Percentiles rank a stretch among this genome's conserved stretches.
These are phyloP conservation scores for Crocidura indochinensis DNA, from an alignment of 2,797 vertebrate species.

Conservation along the genomic window DNA sequence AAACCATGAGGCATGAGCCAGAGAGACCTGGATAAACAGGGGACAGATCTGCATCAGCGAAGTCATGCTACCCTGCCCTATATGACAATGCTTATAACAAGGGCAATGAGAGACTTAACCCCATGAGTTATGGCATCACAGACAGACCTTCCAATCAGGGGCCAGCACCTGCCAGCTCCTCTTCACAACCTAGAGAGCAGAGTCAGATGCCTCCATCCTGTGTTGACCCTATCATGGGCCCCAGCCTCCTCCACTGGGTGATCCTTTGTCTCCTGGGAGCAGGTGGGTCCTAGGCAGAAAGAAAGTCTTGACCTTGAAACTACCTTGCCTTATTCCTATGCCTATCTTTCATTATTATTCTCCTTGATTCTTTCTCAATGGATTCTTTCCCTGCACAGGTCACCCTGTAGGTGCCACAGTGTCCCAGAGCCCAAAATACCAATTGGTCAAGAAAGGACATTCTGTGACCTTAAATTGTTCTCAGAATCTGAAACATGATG, in stretches of 20 bases:
- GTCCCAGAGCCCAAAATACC: constrained; percentile 64
- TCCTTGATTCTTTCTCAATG: background rate
- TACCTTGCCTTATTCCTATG: background rate
- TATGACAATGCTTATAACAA: background rate
- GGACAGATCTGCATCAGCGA: background rate
- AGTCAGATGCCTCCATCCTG: background rate
- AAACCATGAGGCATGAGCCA: background rate
- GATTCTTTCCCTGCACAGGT: constrained; percentile 32
- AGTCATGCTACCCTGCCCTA: no score
- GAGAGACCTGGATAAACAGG: background rate
- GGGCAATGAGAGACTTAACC: background rate
- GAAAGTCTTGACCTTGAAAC: background rate
- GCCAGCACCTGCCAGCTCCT: no score
- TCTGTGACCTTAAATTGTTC: constrained; percentile 52
- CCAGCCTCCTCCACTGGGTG: background rate
- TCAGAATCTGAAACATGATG: constrained; percentile 21
- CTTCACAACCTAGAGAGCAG: background rate
- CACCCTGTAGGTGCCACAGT: background rate
- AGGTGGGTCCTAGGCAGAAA: constrained; percentile 56
- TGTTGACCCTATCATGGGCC: background rate
- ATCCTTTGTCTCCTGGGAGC: constrained; percentile 55
- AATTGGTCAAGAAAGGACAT: background rate
- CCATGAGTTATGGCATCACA: background rate
- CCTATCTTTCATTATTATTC: background rate
- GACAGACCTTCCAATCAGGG: background rate